A percentile compares a stretch with the other conserved stretches of the same genome.
Evolutionary conservation across 64 coral and sea anemone species (phyloP).

Genomic region (Platygyra sinensis): DNA sequence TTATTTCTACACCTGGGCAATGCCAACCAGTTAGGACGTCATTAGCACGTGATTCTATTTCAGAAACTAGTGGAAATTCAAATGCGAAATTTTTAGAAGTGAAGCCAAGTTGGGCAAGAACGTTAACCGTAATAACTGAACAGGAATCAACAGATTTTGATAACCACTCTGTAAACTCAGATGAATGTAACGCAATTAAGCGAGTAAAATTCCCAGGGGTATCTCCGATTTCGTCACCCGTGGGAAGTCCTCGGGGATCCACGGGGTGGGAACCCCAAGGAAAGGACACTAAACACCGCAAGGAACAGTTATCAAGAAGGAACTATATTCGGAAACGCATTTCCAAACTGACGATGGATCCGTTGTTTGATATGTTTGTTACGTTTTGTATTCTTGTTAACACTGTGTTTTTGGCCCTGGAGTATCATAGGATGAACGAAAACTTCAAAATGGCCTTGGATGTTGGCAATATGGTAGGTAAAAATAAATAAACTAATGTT

Average conservation of each 20-base stretch:
- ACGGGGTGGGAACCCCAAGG: slow-evolving; percentile 5
- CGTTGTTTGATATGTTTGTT: slow-evolving; percentile 79
- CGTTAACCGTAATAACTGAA: slow-evolving; percentile 69
- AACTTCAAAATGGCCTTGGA: slow-evolving; percentile 55
- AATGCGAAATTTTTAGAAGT: background rate
- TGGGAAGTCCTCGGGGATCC: background rate
- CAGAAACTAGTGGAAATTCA: slow-evolving; percentile 12
- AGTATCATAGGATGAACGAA: slow-evolving; percentile 88
- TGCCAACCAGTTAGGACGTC: background rate
- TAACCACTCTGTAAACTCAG: slow-evolving; percentile 21
- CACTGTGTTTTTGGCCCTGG: slow-evolving; percentile 78
- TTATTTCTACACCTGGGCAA: background rate
- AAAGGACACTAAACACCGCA: slow-evolving; percentile 4
- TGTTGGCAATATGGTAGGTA: slow-evolving; percentile 89
- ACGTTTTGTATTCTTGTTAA: slow-evolving; percentile 82
- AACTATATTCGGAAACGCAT: slow-evolving; percentile 29
- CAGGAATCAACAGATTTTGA: slow-evolving; percentile 39
- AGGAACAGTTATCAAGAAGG: slow-evolving; percentile 15
- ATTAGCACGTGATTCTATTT: background rate
- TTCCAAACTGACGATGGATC: slow-evolving; percentile 55
- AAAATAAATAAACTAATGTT: background rate
- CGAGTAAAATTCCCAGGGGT: background rate
- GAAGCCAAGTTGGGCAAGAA: slow-evolving; percentile 21
- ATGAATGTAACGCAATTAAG: slow-evolving; percentile 38
- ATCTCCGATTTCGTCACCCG: slow-evolving; percentile 20